phyloP scores from a whole-genome alignment of 2,113 vertebrate genomes.

The Carassius gibelio region DNA sequence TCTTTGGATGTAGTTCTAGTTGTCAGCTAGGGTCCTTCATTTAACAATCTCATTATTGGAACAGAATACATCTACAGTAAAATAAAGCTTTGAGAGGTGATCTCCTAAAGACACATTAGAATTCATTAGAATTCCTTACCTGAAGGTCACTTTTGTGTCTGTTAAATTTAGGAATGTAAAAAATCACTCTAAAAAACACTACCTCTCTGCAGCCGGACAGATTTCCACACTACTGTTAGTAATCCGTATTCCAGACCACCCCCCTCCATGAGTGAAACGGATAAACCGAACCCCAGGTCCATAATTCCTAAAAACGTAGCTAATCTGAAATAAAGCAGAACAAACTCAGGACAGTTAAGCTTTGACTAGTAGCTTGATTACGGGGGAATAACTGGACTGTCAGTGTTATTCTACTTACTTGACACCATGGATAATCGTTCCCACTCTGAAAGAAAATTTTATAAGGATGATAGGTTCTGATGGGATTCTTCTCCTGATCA shows the following conservation, averaged over 20 bases:
- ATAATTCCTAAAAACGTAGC: constrained; percentile 85
- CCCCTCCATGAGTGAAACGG: constrained; percentile 83
- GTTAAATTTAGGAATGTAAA: background rate
- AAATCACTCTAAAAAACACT: background rate
- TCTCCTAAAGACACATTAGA: too few species aligned
- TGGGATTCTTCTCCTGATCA: constrained; percentile 47
- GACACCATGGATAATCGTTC: constrained; percentile 71
- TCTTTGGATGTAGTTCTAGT: too few species aligned
- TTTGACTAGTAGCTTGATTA: background rate
- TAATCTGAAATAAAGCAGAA: constrained; percentile 72
- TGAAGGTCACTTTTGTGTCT: background rate
- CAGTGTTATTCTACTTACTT: constrained; percentile 56
- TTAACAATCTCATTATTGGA: too few species aligned
- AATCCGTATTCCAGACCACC: constrained; percentile 80
- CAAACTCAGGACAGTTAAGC: background rate
- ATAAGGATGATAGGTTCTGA: constrained; percentile 62
- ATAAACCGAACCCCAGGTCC: constrained; percentile 84
- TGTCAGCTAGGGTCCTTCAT: too few species aligned
- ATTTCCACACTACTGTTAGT: constrained; percentile 88
- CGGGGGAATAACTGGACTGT: background rate
- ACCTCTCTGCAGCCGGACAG: constrained; percentile 58
- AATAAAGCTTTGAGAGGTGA: too few species aligned
- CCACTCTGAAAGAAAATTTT: constrained; percentile 67
- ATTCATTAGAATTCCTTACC: background rate
- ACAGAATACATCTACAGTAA: too few species aligned